A percentile compares a stretch with the other conserved stretches of the same genome.
These are phyloP conservation scores for Atta texana DNA, from an alignment of 1,140 invertebrate genomes.

Conservation along the genomic window DNA sequence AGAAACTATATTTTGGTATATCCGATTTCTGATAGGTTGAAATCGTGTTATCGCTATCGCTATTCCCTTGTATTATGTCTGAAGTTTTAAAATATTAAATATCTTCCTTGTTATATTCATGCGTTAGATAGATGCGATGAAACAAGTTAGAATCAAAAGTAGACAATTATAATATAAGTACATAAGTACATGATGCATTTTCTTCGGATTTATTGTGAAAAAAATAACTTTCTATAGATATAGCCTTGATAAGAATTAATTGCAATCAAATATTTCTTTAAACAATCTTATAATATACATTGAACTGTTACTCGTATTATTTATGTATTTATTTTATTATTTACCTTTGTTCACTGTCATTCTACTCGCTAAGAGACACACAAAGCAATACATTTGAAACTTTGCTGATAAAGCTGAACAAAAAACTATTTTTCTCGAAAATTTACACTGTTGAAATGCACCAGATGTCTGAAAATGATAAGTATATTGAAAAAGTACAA, in stretches of 20 bases:
- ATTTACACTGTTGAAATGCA: background rate
- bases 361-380: background rate
- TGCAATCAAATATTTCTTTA: background rate
- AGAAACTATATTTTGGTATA: too few relatives aligned
- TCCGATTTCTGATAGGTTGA: too few relatives aligned
- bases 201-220: background rate
- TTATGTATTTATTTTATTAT: constrained; percentile 27
- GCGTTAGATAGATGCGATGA: background rate
- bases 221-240: background rate
- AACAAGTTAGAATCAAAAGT: background rate
- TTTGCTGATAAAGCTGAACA: background rate
- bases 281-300: background rate
- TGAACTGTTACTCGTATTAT: background rate
- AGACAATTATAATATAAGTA: background rate
- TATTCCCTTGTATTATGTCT: too few relatives aligned
- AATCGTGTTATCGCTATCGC: too few relatives aligned
- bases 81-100: background rate
- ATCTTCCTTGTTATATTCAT: background rate
- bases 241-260: background rate
- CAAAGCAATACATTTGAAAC: background rate
- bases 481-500: background rate
- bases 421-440: background rate
- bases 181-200: background rate
- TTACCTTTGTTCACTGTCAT: constrained; percentile 10
- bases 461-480: background rate